Conservation (phyloP, 2,113 vertebrate genomes). For the Fulica atra region DNA sequence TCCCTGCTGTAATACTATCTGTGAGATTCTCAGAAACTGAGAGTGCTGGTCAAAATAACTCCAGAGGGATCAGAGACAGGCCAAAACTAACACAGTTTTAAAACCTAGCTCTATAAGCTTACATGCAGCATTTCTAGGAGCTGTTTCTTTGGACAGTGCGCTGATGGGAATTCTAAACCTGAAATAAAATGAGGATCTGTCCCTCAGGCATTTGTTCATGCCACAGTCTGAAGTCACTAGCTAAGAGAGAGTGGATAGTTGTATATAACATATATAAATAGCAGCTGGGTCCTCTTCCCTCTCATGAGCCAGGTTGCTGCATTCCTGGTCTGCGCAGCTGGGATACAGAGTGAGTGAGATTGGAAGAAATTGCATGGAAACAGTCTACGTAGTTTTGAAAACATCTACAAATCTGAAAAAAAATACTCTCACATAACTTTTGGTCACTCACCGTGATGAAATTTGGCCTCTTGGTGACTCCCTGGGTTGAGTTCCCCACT, state of each 20-base stretch:
- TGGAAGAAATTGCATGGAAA: constrained; percentile 23
- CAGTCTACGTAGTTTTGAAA: neutral
- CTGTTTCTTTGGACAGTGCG: neutral
- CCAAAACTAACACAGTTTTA: neutral
- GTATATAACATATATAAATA: neutral
- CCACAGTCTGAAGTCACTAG: constrained; percentile 38
- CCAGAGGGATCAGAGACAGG: neutral
- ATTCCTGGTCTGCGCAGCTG: neutral
- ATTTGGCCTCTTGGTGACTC: neutral
- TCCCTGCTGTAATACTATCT: constrained; percentile 9
- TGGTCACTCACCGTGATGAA: neutral
- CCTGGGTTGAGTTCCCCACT: neutral
- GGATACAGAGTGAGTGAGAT: neutral
- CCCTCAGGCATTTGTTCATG: neutral
- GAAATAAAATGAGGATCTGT: constrained; percentile 16
- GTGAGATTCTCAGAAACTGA: constrained; percentile 24
- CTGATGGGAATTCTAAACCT: constrained; percentile 27
- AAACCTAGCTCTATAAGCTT: neutral
- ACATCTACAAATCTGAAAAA: neutral
- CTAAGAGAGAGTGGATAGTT: neutral
- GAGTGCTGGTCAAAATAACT: constrained; percentile 5
- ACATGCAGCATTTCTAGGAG: neutral
- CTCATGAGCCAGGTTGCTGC: neutral
- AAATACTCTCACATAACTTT: neutral
- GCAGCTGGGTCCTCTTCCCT: neutral